These are phyloP conservation scores for Channallabes apus DNA, from an alignment of 2,797 vertebrate genomes.

Conservation along the genomic window DNA sequence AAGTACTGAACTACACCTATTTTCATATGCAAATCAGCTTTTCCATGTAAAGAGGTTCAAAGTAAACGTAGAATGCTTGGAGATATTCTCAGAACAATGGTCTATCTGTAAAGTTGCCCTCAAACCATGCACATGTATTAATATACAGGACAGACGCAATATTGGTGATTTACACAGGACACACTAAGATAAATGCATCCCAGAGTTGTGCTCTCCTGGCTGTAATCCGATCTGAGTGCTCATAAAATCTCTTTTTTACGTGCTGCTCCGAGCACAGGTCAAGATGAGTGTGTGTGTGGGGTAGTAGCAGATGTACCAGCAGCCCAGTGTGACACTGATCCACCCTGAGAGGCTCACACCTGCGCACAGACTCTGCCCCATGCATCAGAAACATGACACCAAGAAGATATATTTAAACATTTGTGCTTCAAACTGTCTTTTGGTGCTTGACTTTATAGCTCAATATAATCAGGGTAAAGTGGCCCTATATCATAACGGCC, in stretches of 20 bases:
- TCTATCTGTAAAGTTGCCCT: neutral
- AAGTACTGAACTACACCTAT: neutral
- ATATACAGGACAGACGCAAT: constrained; percentile 6
- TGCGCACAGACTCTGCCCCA: constrained; percentile 9
- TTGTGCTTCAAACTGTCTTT: neutral
- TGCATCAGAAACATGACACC: constrained; percentile 30
- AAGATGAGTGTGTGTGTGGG: constrained; percentile 23
- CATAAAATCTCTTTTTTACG: constrained; percentile 32
- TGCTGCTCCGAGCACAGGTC: constrained; percentile 22
- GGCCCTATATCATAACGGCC: neutral
- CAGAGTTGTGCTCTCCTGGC: constrained; percentile 5
- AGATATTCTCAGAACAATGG: neutral
- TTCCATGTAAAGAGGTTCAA: neutral
- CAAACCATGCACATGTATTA: constrained; percentile 20
- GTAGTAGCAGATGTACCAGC: constrained; percentile 24
- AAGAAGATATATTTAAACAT: constrained; percentile 36
- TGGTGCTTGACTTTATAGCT: neutral
- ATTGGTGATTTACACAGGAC: constrained; percentile 32
- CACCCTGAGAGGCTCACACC: constrained; percentile 24
- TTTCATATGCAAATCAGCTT: neutral
- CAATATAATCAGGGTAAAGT: neutral
- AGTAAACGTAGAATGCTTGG: neutral
- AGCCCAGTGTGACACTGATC: constrained; percentile 23
- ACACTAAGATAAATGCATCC: constrained; percentile 33
- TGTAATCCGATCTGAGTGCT: constrained; percentile 45